Evolutionary conservation across 2,113 vertebrate species (phyloP).

Genomic region (Epinephelus moara): DNA sequence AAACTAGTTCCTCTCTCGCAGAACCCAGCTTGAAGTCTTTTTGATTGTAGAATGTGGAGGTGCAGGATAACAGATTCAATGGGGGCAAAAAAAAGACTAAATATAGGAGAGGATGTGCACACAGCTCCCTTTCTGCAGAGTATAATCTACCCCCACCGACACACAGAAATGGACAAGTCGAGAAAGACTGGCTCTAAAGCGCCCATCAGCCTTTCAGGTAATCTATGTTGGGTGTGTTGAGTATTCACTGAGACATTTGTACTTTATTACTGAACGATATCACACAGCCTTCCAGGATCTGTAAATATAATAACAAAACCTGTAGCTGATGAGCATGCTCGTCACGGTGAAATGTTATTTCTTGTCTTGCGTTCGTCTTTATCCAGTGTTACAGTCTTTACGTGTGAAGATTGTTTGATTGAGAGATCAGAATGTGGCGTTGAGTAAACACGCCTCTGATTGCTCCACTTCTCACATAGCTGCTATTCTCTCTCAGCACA

Average conservation of each 20-base stretch:
- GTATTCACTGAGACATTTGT: background rate
- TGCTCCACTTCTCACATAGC: background rate
- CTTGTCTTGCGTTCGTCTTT: background rate
- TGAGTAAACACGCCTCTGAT: background rate
- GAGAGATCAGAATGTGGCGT: background rate
- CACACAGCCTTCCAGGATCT: background rate
- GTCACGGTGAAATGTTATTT: background rate
- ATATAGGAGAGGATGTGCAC: too few species aligned
- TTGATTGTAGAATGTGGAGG: too few species aligned
- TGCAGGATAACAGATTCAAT: too few species aligned
- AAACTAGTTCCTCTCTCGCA: too few species aligned
- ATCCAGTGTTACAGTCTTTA: background rate
- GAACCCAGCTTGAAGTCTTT: too few species aligned
- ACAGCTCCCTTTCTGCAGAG: too few species aligned
- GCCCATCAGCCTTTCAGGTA: background rate
- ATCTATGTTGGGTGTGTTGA: background rate
- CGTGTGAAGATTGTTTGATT: background rate
- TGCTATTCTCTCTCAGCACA: background rate
- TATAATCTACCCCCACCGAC: too few species aligned
- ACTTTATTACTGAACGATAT: background rate
- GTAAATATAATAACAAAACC: slow-evolving; percentile 3
- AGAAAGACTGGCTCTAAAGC: background rate
- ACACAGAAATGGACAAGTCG: too few species aligned
- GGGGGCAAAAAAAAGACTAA: too few species aligned
- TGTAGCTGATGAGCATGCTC: background rate